A percentile compares a stretch with the other conserved stretches of the same genome.
These are phyloP conservation scores for Ophion ventricosus DNA, from an alignment of 2,888 invertebrate genomes.

Conservation along the genomic window DNA sequence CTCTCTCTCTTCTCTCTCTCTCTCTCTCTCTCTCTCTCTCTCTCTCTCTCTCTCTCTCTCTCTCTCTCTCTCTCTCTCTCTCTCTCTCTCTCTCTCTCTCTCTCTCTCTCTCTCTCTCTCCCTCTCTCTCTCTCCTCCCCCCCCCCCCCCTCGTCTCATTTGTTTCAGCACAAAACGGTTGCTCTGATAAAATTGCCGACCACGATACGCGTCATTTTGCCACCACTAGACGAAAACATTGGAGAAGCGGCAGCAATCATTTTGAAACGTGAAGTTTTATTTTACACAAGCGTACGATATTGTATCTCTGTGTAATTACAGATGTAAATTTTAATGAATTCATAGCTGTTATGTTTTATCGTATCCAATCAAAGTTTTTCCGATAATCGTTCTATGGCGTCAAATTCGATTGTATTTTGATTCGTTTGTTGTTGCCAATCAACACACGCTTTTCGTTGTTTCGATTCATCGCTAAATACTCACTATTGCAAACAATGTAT, in stretches of 20 bases:
- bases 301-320: too few species aligned
- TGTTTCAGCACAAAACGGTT: conserved; percentile 6
- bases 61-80: not conserved
- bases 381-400: not conserved
- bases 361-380: not conserved
- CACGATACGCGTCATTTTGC: not conserved
- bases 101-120: conserved; percentile 9
- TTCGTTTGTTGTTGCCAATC: not conserved
- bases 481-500: not conserved
- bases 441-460: not conserved
- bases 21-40: conserved; percentile 4
- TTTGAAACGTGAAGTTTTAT: not conserved
- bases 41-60: conserved; percentile 6
- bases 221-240: conserved; percentile 1
- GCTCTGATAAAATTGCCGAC: conserved; percentile 1
- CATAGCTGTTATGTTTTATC: not conserved
- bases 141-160: conserved; percentile 13
- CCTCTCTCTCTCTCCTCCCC: too few species aligned
- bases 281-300: not conserved
- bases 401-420: not conserved
- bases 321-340: too few species aligned
- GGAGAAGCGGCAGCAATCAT: not conserved
- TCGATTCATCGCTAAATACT: not conserved
- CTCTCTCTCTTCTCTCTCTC: not conserved
- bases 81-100: not conserved